Percentiles rank a stretch among this genome's conserved stretches.
Evolutionary conservation across 2,888 invertebrate genomes (phyloP).

Genomic region (Drosophila paranaensis): DNA sequence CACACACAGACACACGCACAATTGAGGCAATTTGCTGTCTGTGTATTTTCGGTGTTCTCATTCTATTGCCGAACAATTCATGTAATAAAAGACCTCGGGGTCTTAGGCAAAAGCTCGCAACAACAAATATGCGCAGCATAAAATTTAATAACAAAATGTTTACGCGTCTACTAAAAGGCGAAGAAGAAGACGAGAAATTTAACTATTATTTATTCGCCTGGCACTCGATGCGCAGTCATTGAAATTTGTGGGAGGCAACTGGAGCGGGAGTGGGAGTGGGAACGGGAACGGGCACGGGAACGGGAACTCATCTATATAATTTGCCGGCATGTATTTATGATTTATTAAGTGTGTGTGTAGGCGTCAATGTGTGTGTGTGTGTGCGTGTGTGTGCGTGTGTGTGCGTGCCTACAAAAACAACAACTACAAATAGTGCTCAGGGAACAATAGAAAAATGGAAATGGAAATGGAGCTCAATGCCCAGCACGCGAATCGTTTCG

Average conservation of each 20-base stretch:
- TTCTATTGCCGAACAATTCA: conserved; percentile 36
- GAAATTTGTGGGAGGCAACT: conserved; percentile 35
- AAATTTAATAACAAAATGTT: conserved; percentile 78
- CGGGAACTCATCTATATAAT: conserved; percentile 71
- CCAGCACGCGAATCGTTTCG: conserved; percentile 75
- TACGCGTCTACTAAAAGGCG: conserved; percentile 33
- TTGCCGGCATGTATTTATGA: conserved; percentile 79
- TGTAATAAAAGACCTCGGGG: conserved; percentile 45
- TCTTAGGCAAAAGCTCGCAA: conserved; percentile 23
- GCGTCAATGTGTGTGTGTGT: conserved; percentile 34
- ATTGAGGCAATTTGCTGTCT: conserved; percentile 69
- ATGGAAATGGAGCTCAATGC: conserved; percentile 71
- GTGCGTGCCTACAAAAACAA: conserved; percentile 57
- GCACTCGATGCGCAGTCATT: conserved; percentile 47
- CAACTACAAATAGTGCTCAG: conserved; percentile 72
- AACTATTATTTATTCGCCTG: conserved; percentile 77
- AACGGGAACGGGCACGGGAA: conserved; percentile 22
- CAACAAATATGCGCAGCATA: conserved; percentile 70
- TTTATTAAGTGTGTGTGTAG: conserved; percentile 72
- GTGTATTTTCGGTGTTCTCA: conserved; percentile 12
- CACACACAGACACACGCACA: conserved; percentile 36
- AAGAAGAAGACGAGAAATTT: conserved; percentile 54
- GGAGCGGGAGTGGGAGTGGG: not conserved
- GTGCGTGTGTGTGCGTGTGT: conserved; percentile 59
- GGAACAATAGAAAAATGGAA: conserved; percentile 75